Conservation (phyloP, 1,140 invertebrate species). For the Muscidifurax raptorellus region DNA sequence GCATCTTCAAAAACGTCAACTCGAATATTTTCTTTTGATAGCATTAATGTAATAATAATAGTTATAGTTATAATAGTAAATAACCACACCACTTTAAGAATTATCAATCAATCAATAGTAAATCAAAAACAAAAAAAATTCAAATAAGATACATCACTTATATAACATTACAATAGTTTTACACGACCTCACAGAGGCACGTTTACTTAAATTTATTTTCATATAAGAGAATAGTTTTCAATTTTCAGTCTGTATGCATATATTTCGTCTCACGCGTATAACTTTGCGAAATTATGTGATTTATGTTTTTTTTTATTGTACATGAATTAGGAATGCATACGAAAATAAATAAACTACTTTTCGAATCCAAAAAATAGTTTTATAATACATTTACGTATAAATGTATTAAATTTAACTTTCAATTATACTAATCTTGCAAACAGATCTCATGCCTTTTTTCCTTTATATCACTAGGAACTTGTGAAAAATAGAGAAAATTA, state of each 20-base stretch:
- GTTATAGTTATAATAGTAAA: slow-evolving; percentile 37
- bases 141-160: not conserved
- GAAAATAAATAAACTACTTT: slow-evolving; percentile 32
- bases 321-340: slow-evolving; percentile 37
- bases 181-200: slow-evolving; percentile 44
- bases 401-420: slow-evolving; percentile 18
- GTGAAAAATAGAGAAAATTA: slow-evolving; percentile 45
- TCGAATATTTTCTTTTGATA: slow-evolving; percentile 33
- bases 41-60: slow-evolving; percentile 5
- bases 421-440: slow-evolving; percentile 41
- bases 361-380: slow-evolving; percentile 3
- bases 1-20: slow-evolving; percentile 27
- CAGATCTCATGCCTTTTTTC: slow-evolving; percentile 49
- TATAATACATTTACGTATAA: slow-evolving; percentile 32
- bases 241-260: slow-evolving; percentile 42
- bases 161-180: slow-evolving; percentile 27
- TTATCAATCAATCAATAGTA: slow-evolving; percentile 5
- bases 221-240: slow-evolving; percentile 25
- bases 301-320: slow-evolving; percentile 9
- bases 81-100: slow-evolving; percentile 41
- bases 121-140: slow-evolving; percentile 24
- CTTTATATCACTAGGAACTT: slow-evolving; percentile 47
- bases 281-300: slow-evolving; percentile 19
- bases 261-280: slow-evolving; percentile 10
- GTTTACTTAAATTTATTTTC: slow-evolving; percentile 25